Evolutionary conservation across 2,888 invertebrate genomes (phyloP).

Genomic region (Scaptomyza cyrtandrae): DNA sequence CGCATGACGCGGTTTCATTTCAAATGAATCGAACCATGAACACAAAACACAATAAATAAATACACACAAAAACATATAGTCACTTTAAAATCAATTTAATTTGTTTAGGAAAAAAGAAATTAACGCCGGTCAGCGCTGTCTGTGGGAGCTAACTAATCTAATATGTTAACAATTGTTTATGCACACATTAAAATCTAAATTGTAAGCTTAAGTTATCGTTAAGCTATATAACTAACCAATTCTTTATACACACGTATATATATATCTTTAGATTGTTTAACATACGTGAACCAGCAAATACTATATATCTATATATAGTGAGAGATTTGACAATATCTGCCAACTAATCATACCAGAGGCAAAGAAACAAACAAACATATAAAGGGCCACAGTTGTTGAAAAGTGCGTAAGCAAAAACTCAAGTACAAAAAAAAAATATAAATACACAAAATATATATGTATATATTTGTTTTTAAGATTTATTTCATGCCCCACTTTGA

Average conservation of each 20-base stretch:
- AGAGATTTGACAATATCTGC: conserved; percentile 35
- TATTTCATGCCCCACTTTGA: conserved; percentile 53
- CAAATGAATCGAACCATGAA: conserved; percentile 73
- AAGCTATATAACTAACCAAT: conserved; percentile 30
- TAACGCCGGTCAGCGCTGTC: conserved; percentile 37
- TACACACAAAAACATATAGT: conserved; percentile 4
- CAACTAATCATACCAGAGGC: conserved; percentile 17
- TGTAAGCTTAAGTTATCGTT: conserved; percentile 29
- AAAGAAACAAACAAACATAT: conserved; percentile 15
- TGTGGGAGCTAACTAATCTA: conserved; percentile 35
- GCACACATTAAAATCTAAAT: conserved; percentile 38
- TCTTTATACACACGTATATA: conserved; percentile 1
- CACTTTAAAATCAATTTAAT: conserved; percentile 67
- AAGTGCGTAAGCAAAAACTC: conserved; percentile 71
- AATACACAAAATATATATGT: conserved; percentile 10
- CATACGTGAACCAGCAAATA: conserved; percentile 37
- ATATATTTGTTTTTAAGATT: conserved; percentile 56
- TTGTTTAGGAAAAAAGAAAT: conserved; percentile 64
- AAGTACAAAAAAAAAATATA: neutral
- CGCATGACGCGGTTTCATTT: conserved; percentile 52
- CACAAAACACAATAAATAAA: conserved; percentile 17
- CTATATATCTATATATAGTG: conserved; percentile 1
- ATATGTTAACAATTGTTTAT: conserved; percentile 65
- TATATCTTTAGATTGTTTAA: conserved; percentile 58
- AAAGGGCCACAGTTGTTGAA: conserved; percentile 27